These are phyloP conservation scores for Arenaria interpres DNA, from an alignment of 2,113 vertebrate species.

Conservation along the genomic window DNA sequence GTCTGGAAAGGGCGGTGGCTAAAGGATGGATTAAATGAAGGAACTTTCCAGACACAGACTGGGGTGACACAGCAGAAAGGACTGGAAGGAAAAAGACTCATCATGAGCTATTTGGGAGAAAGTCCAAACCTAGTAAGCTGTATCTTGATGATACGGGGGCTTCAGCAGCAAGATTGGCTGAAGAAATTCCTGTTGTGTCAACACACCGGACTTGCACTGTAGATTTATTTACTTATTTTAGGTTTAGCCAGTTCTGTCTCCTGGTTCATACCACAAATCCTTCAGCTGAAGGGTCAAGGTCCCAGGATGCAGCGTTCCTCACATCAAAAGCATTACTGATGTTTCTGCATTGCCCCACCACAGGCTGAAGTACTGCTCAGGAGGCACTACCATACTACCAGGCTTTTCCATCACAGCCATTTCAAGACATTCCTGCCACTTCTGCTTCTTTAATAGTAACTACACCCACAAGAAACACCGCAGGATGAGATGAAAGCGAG, in stretches of 20 bases:
- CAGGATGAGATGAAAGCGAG: background rate
- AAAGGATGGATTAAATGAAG: background rate
- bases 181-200: background rate
- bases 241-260: background rate
- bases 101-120: background rate
- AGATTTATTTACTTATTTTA: background rate
- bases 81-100: background rate
- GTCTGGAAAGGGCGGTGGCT: background rate
- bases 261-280: background rate
- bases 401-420: background rate
- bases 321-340: background rate
- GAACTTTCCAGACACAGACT: background rate
- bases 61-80: background rate
- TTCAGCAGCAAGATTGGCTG: background rate
- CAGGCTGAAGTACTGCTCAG: background rate
- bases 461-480: background rate
- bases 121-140: background rate
- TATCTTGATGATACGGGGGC: background rate
- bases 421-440: background rate
- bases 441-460: background rate
- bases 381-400: background rate
- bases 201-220: accelerated
- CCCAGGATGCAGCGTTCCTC: background rate
- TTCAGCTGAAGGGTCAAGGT: background rate
- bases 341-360: background rate